Base-by-base conservation (phyloP, 1,140 invertebrate species). In the Armadillidium nasatum region DNA sequence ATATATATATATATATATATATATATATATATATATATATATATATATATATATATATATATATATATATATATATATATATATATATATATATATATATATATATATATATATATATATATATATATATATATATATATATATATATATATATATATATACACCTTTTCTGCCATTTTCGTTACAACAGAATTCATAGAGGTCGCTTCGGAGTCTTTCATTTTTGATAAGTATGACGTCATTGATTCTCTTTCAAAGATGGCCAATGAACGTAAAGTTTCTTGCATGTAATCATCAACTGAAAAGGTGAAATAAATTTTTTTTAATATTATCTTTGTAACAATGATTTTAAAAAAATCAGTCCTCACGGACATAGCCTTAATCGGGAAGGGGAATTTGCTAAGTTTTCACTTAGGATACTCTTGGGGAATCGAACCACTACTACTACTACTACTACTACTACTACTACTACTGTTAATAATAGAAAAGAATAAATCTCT, bases 221-320 rank as follows among this genome's bases (percentile, higher is more conserved):
- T 0, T n/a, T 76, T 46, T 68, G 69, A 44, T 19, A 71, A 43
- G 23, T 66, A 70, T 13, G 67, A 76, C 23, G 45, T 71, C 10
- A 71, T 22, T 0, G 69, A n/a, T 50, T 76, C 67, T 54, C 70
- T 76, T 54, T 71, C 69, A 21, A 71, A 76, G 7, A 76, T 76
- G 9, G 60, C 33, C 73, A 75, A 67, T 33, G 73, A 68, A 19
- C 43, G 23, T 13, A 75, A 54, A 0, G 73, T 75, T 4, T 60
- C 66, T n/a, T 60, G 66, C 73, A 76, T 76, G 50, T 71, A 76
- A 33, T 71, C 69, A 13, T 76, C 67, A n/a, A 76, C 69, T 71
- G 13, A 13, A 7, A 33, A 33, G n/a, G n/a, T 6, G 33, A 33
- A 33, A 33, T 3, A 6, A 33, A 33, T 33, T 3, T 33, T 33